These are phyloP conservation scores for Megalops cyprinoides DNA, from an alignment of 2,797 vertebrate species.

Conservation along the genomic window DNA sequence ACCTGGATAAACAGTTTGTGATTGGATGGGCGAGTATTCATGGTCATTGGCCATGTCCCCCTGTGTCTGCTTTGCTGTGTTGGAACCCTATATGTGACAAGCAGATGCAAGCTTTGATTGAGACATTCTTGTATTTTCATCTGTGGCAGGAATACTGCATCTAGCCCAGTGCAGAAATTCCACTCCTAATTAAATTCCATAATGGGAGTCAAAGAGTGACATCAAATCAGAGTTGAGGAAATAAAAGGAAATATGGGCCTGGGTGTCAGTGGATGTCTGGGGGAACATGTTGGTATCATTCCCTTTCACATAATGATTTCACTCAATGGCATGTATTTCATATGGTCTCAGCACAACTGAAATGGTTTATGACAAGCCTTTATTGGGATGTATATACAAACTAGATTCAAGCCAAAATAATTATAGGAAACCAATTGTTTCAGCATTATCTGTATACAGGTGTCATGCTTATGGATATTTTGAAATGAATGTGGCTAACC, in stretches of 20 bases:
- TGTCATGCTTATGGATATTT: background rate
- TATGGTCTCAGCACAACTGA: too few species aligned
- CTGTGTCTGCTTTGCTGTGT: background rate
- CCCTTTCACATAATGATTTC: too few species aligned
- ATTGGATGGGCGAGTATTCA: background rate
- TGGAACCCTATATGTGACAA: constrained; percentile 15
- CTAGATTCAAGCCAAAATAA: background rate
- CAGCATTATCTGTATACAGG: background rate
- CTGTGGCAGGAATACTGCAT: background rate
- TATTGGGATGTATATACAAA: too few species aligned
- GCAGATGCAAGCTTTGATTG: constrained; percentile 23
- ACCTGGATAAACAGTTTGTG: constrained; percentile 18
- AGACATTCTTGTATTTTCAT: constrained; percentile 1
- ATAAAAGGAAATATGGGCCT: constrained; percentile 6
- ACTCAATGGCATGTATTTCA: too few species aligned
- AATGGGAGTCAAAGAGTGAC: background rate
- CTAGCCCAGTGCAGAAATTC: background rate
- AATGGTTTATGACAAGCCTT: too few species aligned
- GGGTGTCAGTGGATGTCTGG: background rate
- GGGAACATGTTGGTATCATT: background rate
- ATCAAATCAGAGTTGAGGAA: constrained; percentile 13
- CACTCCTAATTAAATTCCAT: constrained; percentile 10
- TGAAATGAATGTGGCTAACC: too few species aligned
- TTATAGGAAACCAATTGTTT: background rate
- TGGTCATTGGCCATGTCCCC: background rate